Percentiles rank a stretch among this genome's conserved stretches.
phyloP scores from a whole-genome alignment of 1,140 invertebrate species.

The Ostrea edulis region DNA sequence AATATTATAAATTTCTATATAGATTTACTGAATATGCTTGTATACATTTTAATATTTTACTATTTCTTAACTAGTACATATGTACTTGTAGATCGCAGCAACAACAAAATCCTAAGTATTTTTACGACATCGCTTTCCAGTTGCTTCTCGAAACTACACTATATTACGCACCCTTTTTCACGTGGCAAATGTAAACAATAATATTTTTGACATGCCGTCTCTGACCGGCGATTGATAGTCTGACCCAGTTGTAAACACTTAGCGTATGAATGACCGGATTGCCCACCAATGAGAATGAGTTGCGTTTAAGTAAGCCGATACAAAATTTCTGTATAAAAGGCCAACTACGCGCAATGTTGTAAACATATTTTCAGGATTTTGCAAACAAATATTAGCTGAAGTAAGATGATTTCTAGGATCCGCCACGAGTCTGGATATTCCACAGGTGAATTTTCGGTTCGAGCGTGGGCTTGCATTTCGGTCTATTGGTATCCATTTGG shows the following conservation, averaged over 20 bases:
- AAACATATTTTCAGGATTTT: neutral
- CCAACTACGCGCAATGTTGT: neutral
- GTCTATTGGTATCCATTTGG: neutral
- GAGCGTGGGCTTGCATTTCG: neutral
- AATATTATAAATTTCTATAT: too few species aligned
- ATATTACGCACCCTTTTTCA: too few species aligned
- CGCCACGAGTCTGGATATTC: conserved; percentile 24
- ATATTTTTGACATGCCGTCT: neutral
- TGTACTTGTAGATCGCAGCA: too few species aligned
- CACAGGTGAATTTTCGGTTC: neutral
- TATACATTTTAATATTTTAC: too few species aligned
- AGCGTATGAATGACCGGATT: conserved; percentile 4
- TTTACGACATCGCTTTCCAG: too few species aligned
- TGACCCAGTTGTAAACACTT: neutral
- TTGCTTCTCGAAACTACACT: too few species aligned
- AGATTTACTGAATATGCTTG: too few species aligned
- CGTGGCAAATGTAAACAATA: neutral
- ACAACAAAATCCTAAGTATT: too few species aligned
- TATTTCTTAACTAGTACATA: too few species aligned
- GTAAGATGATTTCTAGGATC: conserved; percentile 1
- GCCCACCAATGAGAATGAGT: neutral
- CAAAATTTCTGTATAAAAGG: neutral
- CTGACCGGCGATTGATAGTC: conserved; percentile 6
- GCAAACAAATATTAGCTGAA: neutral
- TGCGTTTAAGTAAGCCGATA: neutral